phyloP scores from a whole-genome alignment of 1,140 invertebrate genomes.

The Yoshiicerus persimilis region DNA sequence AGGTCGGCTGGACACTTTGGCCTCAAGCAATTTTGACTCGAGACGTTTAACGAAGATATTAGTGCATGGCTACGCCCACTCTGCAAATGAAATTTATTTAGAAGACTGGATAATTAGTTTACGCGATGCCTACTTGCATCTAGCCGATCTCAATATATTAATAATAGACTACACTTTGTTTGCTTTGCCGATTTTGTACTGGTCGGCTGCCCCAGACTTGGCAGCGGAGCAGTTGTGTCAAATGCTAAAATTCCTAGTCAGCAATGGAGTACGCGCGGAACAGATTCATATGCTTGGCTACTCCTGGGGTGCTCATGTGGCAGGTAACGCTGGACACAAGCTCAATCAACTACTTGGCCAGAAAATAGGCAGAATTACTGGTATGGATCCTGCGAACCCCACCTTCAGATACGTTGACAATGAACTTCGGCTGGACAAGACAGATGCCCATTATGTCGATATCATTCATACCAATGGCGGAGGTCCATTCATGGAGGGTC shows the following conservation, averaged over 20 bases:
- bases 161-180: slow-evolving; percentile 43
- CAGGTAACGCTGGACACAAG: slow-evolving; percentile 39
- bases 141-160: slow-evolving; percentile 45
- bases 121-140: slow-evolving; percentile 37
- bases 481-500: slow-evolving; percentile 25
- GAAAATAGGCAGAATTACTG: slow-evolving; percentile 44
- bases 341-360: not conserved
- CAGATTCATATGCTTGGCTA: slow-evolving; percentile 42
- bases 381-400: slow-evolving; percentile 45
- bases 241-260: slow-evolving; percentile 38
- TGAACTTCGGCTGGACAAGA: slow-evolving; percentile 42
- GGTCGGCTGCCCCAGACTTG: slow-evolving; percentile 34
- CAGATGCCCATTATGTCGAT: slow-evolving; percentile 45
- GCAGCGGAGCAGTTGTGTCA: slow-evolving; percentile 35
- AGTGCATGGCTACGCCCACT: slow-evolving; percentile 37
- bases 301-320: slow-evolving; percentile 37
- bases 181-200: slow-evolving; percentile 36
- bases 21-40: slow-evolving; percentile 33
- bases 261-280: not conserved
- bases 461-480: slow-evolving; percentile 45
- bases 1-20: not conserved
- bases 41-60: slow-evolving; percentile 36
- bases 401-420: slow-evolving; percentile 40
- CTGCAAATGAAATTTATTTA: slow-evolving; percentile 38
- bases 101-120: slow-evolving; percentile 37